Percentiles rank a stretch among this genome's conserved stretches.
Evolutionary conservation across 2,113 vertebrate species (phyloP).

Genomic region (Epinephelus lanceolatus): DNA sequence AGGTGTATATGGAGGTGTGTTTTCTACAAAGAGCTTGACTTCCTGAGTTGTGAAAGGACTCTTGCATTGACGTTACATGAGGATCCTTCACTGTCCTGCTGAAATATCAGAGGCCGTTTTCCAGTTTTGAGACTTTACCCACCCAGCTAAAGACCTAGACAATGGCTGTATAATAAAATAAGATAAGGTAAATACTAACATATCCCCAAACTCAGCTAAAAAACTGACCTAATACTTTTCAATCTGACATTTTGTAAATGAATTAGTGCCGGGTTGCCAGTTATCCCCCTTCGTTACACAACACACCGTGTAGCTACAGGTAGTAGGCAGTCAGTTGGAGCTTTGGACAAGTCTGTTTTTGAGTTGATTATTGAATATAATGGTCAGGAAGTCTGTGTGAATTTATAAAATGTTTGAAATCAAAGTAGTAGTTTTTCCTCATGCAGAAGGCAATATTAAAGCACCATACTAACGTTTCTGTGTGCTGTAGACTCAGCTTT

Average conservation of each 20-base stretch:
- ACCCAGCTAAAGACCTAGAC: neutral
- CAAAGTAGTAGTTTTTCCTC: neutral
- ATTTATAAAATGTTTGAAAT: neutral
- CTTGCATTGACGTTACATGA: neutral
- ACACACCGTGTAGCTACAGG: conserved; percentile 3
- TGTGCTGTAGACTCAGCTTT: neutral
- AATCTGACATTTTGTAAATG: neutral
- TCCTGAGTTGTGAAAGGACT: neutral
- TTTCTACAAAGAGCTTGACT: neutral
- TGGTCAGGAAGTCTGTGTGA: neutral
- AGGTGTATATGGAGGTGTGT: fast-evolving
- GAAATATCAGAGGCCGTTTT: neutral
- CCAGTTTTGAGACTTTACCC: neutral
- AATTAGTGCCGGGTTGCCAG: neutral
- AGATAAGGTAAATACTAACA: neutral
- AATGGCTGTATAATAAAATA: neutral
- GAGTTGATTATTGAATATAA: neutral
- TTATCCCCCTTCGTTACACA: neutral
- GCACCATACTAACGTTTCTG: neutral
- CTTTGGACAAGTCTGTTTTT: too few relatives aligned
- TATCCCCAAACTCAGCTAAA: neutral
- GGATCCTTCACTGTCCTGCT: neutral
- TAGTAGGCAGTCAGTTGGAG: neutral
- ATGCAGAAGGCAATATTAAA: neutral
- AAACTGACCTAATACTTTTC: neutral